These are phyloP conservation scores for Porites australiensis DNA, from an alignment of 64 coral and sea anemone genomes.

Conservation along the genomic window DNA sequence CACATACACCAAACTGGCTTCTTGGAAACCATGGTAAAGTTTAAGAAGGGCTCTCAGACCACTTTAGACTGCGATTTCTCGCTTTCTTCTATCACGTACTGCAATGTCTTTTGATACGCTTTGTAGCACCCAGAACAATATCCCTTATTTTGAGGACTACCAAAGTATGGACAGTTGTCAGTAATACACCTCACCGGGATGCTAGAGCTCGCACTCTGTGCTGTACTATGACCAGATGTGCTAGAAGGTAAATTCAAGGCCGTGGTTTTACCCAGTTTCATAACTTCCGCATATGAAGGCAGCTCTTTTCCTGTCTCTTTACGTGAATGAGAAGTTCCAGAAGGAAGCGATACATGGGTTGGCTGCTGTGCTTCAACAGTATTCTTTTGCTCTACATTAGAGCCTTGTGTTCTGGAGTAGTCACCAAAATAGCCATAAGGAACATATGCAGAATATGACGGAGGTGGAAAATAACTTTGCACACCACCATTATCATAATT, in stretches of 20 bases:
- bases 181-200: neutral
- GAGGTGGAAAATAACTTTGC: constrained; percentile 30
- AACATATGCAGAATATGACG: constrained; percentile 35
- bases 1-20: too few relatives aligned
- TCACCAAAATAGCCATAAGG: constrained; percentile 34
- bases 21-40: neutral
- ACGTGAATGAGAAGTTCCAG: constrained; percentile 2
- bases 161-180: constrained; percentile 71
- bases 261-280: neutral
- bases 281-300: neutral
- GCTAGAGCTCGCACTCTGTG: neutral
- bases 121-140: constrained; percentile 86
- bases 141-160: constrained; percentile 69
- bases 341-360: neutral
- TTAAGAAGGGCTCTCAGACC: neutral
- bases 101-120: constrained; percentile 57
- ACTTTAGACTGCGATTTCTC: neutral
- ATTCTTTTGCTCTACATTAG: neutral
- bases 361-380: neutral
- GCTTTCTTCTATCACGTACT: constrained; percentile 31
- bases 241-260: neutral
- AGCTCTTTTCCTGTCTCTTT: neutral
- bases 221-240: neutral
- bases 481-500: neutral
- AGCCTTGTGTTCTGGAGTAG: neutral